Conservation (phyloP, 2,797 vertebrate species). For the Scomberomorus guttatus region DNA sequence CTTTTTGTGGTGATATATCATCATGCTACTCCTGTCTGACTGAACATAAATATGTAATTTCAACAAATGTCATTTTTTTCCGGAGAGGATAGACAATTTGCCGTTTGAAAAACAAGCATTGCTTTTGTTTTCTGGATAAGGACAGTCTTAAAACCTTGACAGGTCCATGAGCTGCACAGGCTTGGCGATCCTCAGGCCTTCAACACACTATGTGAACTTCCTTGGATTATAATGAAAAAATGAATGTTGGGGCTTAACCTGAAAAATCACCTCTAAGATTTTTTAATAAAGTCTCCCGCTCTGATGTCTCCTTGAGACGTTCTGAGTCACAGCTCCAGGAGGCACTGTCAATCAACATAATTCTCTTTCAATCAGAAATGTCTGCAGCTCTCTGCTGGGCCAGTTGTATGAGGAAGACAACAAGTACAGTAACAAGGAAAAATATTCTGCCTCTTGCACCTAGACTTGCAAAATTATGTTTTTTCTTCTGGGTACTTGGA, state of each 20-base stretch:
- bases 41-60: not conserved
- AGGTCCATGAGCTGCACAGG: not conserved
- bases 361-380: constrained; percentile 58
- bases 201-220: constrained; percentile 42
- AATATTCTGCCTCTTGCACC: not conserved
- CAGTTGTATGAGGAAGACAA: not conserved
- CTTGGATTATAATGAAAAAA: constrained; percentile 36
- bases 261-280: constrained; percentile 22
- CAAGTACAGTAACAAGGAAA: not conserved
- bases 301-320: constrained; percentile 36
- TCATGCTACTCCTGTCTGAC: not conserved
- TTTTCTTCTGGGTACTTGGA: not conserved
- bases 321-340: constrained; percentile 47
- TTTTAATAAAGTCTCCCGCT: constrained; percentile 46
- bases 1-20: not conserved
- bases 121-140: not conserved
- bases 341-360: constrained; percentile 61
- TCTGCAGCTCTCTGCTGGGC: constrained; percentile 30
- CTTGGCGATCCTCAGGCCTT: not conserved
- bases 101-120: not conserved
- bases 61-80: not conserved
- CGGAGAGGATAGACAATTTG: not conserved
- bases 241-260: constrained; percentile 22
- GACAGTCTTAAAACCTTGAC: not conserved
- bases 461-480: not conserved